Evolutionary conservation across 2,797 vertebrate species (phyloP).

Genomic region (Labeo calbasu): DNA sequence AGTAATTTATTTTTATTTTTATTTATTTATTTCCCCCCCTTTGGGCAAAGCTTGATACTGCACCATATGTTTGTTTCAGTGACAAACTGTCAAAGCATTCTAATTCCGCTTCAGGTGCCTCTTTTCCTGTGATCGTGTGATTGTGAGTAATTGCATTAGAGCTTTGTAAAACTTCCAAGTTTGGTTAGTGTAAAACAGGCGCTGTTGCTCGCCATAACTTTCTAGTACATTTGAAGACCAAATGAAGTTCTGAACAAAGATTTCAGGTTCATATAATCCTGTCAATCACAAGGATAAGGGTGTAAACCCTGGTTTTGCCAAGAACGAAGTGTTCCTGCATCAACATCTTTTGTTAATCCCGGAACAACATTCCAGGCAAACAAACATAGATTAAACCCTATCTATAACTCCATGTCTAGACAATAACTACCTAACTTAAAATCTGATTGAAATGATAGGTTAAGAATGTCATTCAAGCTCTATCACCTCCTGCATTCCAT

Average conservation of each 20-base stretch:
- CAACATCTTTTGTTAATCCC: neutral
- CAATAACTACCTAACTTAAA: neutral
- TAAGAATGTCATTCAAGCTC: neutral
- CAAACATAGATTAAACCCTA: neutral
- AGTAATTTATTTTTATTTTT: neutral
- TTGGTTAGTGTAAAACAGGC: neutral
- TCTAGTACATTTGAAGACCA: neutral
- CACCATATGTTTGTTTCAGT: constrained; percentile 29
- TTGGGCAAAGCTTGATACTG: neutral
- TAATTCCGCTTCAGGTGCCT: neutral
- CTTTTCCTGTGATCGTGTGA: neutral
- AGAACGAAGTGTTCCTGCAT: neutral
- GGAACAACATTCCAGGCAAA: neutral
- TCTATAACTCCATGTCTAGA: neutral
- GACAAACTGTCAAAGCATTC: constrained; percentile 36
- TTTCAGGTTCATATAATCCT: neutral
- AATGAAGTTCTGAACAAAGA: neutral
- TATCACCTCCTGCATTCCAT: neutral
- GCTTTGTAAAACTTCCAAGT: constrained; percentile 7
- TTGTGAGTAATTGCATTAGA: constrained; percentile 33
- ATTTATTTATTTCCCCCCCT: neutral
- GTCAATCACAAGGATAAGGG: neutral
- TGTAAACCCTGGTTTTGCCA: neutral
- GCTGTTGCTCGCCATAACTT: neutral
- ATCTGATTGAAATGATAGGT: neutral